Conservation (phyloP, 2,888 invertebrate species). For the Hirtodrosophila histrioides region DNA sequence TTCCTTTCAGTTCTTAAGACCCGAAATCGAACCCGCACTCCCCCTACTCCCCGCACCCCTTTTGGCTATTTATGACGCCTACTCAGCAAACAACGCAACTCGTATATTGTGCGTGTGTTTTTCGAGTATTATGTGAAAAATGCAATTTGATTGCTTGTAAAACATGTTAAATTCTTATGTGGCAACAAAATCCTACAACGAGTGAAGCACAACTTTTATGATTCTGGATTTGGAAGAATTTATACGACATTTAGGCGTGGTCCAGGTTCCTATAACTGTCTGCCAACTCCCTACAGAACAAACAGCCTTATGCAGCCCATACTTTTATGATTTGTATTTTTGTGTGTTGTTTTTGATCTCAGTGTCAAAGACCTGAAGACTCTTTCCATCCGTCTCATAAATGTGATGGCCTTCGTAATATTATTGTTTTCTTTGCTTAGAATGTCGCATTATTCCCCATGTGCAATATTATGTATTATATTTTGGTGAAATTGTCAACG, state of each 20-base stretch:
- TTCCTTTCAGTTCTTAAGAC: constrained; percentile 23
- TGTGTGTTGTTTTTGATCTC: constrained; percentile 46
- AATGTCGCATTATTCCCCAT: constrained; percentile 32
- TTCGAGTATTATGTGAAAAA: constrained; percentile 80
- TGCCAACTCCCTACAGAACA: constrained; percentile 1
- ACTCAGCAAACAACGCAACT: constrained; percentile 28
- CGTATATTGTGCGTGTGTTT: constrained; percentile 10
- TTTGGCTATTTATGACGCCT: constrained; percentile 50
- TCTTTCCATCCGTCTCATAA: constrained; percentile 28
- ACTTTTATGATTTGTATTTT: constrained; percentile 49
- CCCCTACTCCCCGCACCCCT: constrained; percentile 2
- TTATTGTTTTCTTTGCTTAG: constrained; percentile 24
- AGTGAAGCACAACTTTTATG: constrained; percentile 56
- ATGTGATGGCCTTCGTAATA: constrained; percentile 33
- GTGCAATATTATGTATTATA: constrained; percentile 45
- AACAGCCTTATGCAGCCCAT: constrained; percentile 14
- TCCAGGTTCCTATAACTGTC: constrained; percentile 28
- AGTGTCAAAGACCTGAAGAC: constrained; percentile 22
- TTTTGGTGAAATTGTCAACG: constrained; percentile 52
- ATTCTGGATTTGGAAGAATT: constrained; percentile 62
- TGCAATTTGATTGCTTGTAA: constrained; percentile 83
- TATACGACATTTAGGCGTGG: constrained; percentile 67
- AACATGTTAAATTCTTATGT: constrained; percentile 78
- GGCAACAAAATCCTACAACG: constrained; percentile 45
- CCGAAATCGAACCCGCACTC: not conserved